Percentiles rank a stretch among this genome's conserved stretches.
These are phyloP conservation scores for Boloria euphrosyne DNA, from an alignment of 2,888 invertebrate genomes.

Conservation along the genomic window DNA sequence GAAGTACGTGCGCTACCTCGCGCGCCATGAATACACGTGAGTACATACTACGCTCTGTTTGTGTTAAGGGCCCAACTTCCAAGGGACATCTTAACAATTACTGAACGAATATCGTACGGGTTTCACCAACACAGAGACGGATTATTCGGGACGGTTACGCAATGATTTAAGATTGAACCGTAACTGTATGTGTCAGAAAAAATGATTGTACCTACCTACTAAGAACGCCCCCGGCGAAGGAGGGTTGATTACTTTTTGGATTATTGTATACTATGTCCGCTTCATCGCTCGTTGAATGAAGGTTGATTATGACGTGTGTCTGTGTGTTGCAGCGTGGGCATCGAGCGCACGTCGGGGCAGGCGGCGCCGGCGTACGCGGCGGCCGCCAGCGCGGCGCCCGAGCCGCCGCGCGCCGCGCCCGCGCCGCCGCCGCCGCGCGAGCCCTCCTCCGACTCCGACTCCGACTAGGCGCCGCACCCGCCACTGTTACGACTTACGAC, in stretches of 20 bases:
- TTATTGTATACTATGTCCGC: not conserved
- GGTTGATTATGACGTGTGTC: not conserved
- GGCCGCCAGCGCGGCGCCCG: conserved; percentile 50
- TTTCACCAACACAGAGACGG: too few species aligned
- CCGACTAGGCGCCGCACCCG: conserved; percentile 47
- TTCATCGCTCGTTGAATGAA: not conserved
- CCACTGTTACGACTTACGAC: not conserved
- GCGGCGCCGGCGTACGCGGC: conserved; percentile 69
- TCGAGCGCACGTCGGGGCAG: conserved; percentile 87
- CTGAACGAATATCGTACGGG: not conserved
- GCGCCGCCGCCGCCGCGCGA: conserved; percentile 51
- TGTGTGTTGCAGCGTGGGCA: conserved; percentile 84
- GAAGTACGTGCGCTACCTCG: conserved; percentile 98
- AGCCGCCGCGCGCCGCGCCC: conserved; percentile 46
- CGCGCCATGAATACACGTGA: conserved; percentile 96
- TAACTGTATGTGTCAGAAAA: too few species aligned
- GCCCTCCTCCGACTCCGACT: conserved; percentile 74
- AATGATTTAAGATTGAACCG: too few species aligned
- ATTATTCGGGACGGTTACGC: too few species aligned
- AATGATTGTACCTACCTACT: too few species aligned
- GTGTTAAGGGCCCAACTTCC: too few species aligned
- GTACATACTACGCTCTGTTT: conserved; percentile 42
- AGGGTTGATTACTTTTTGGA: too few species aligned
- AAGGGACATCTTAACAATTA: not conserved
- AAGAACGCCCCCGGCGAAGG: too few species aligned